Evolutionary conservation across 2,888 invertebrate genomes (phyloP), one percentile per base, ranked within the genome.

Genomic region (Clusia tigrina): DNA sequence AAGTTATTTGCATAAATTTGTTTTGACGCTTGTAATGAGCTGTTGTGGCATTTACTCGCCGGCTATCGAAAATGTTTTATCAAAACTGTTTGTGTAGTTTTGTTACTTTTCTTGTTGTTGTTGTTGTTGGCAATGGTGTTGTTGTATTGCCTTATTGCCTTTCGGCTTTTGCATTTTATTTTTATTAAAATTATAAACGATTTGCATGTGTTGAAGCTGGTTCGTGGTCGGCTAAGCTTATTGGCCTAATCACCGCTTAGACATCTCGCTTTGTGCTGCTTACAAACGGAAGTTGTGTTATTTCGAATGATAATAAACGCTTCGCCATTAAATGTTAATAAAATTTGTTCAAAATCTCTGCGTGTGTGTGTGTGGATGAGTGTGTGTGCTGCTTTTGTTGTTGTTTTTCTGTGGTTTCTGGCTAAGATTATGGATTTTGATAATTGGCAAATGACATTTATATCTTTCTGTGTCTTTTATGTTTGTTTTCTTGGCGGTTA

Each of bases 1-100:
- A 22, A 55, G 60, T 54, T 76, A 78, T 80, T 77, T 77, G 77
- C 79, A 80, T 80, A 79, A 79, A 80, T 79, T 80, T 79, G 77
- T 79, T 79, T 77, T 77, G 80, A 77, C 73, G 77, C 77, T 74
- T 78, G 81, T 79, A 79, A 79, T 79, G 79, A 79, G 80, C 73
- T 72, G 68, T 76, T 72, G 72, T 69, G 71, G 72, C 77, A 77
- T 78, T 78, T 78, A 65, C 70, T 68, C 76, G 42, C 66, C 71
- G 60, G 60, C 74, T 73, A 77, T 78, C 76, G 68, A 74, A 69
- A 67, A 68, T 56, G 62, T 77, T 74, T 77, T 73, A 78, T 78
- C 78, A 74, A 74, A 74, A 75, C 75, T 77, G 73, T 73, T 73
- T 76, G 63, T 68, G 71, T 77, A n/a, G 77, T 77, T 75, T 61